Conservation (phyloP, 1,140 invertebrate genomes). For the Spodoptera frugiperda region DNA sequence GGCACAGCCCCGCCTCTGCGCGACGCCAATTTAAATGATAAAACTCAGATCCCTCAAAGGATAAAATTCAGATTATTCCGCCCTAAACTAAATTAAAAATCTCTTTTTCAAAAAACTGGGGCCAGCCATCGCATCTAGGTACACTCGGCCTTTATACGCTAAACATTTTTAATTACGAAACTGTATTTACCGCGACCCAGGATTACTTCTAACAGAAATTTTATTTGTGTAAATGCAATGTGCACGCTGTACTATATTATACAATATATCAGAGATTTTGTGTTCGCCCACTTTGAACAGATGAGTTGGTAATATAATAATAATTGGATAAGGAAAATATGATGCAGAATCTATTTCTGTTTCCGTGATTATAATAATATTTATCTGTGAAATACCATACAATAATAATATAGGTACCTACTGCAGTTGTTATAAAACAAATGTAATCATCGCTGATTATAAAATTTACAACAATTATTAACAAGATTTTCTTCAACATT, state of each 20-base stretch:
- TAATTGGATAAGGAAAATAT: not conserved
- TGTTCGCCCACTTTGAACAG: not conserved
- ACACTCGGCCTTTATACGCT: conserved; percentile 17
- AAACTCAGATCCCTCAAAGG: conserved; percentile 73
- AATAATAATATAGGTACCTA: too few relatives aligned
- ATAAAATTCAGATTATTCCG: conserved; percentile 68
- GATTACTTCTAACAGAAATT: not conserved
- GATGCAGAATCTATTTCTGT: too few relatives aligned
- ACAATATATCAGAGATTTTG: not conserved
- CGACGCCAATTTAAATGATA: conserved; percentile 77
- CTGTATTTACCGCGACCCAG: not conserved
- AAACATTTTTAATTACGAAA: conserved; percentile 23
- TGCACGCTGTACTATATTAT: not conserved
- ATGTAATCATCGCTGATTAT: too few relatives aligned
- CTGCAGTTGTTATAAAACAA: too few relatives aligned
- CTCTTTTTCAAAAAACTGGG: conserved; percentile 39
- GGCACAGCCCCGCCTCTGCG: conserved; percentile 65
- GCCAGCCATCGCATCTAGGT: conserved; percentile 10
- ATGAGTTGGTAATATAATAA: conserved; percentile 16
- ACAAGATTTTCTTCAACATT: too few relatives aligned
- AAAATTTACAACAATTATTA: too few relatives aligned
- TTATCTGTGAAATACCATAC: too few relatives aligned
- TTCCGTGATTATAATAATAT: too few relatives aligned
- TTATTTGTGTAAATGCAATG: not conserved
- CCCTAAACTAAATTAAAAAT: conserved; percentile 63